phyloP scores from a whole-genome alignment of 2,888 invertebrate species.

The Eledona agricola region DNA sequence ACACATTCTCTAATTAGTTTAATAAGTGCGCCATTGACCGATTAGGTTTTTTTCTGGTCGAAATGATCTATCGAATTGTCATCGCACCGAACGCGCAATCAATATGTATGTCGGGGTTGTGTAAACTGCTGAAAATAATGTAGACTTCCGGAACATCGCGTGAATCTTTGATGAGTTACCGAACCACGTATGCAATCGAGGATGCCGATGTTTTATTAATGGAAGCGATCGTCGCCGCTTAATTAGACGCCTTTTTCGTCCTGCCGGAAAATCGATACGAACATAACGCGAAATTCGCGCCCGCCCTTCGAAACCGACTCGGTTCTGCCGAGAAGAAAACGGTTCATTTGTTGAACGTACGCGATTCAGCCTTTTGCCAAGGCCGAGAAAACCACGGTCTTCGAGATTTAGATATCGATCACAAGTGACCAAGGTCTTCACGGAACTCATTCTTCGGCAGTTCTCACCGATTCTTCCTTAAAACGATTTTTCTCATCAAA shows the following conservation, averaged over 20 bases:
- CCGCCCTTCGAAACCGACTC: too few species aligned
- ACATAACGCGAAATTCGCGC: too few species aligned
- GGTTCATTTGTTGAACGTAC: constrained; percentile 4
- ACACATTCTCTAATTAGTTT: constrained; percentile 14
- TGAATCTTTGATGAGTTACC: constrained; percentile 33
- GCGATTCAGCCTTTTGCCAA: constrained; percentile 14
- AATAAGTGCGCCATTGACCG: constrained; percentile 23
- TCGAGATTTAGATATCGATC: background rate
- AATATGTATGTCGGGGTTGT: constrained; percentile 20
- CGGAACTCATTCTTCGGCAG: background rate
- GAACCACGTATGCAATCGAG: constrained; percentile 20
- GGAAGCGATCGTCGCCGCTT: constrained; percentile 9
- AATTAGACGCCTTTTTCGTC: constrained; percentile 14
- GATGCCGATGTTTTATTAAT: constrained; percentile 18
- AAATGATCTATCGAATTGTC: constrained; percentile 1
- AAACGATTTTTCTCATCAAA: too few species aligned
- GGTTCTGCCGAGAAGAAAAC: too few species aligned
- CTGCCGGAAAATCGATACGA: constrained; percentile 12
- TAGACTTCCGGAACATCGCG: constrained; percentile 32
- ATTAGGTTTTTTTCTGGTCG: constrained; percentile 1
- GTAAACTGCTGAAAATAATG: constrained; percentile 33
- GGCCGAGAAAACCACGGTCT: constrained; percentile 16
- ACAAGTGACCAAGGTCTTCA: background rate
- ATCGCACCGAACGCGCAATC: constrained; percentile 1
- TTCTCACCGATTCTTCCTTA: too few species aligned